Base-by-base conservation (phyloP, 1,140 invertebrate species). In the Adoxophyes honmai region DNA sequence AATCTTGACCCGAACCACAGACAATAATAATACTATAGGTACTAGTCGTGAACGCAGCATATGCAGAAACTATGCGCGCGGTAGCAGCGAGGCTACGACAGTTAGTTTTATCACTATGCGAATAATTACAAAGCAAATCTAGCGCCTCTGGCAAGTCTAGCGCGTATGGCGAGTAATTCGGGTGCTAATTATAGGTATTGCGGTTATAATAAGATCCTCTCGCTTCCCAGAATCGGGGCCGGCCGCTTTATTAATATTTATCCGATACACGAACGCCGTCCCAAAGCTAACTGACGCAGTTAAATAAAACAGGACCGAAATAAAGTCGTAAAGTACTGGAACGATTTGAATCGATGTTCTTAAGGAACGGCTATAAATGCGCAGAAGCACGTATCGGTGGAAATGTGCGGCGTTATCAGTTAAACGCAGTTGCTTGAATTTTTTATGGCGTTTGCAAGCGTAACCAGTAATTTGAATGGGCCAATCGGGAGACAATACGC, bases 201-300 rank as follows among this genome's bases (percentile, higher is more conserved):
- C 86, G 83, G 81, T 88, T 88, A 88, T 86, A 88, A 88, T 88
- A 88, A 88, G 85, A 88, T 88, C 78, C 75, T 81, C 81, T 78
- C 78, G 75, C 80, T 88, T 86, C 85, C 81, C 78, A 84, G 85
- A 88, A 88, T 80, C 78, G 85, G 82, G 85, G 85, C 83, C 85
- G 78, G 58, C 72, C 66, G 81, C 76, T 86, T 88, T 88, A 88
- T 88, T 88, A 88, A 88, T 88, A 88, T 88, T 86, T 88, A 88
- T 88, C 85, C 85, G 77, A 88, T 88, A 88, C 80, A 80, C 75
- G 69, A 28, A 28, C 69, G 70, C 76, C 63, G 78, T 84, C 76
- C 71, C 76, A 81, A 83, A 28, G 67, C 78, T 81, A 84, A 86
- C 78, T 84, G 80, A 87, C 81, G 81, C 76, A 84, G 81, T 84